Evolutionary conservation across 2,113 vertebrate genomes (phyloP).

Genomic region (Bungarus multicinctus): DNA sequence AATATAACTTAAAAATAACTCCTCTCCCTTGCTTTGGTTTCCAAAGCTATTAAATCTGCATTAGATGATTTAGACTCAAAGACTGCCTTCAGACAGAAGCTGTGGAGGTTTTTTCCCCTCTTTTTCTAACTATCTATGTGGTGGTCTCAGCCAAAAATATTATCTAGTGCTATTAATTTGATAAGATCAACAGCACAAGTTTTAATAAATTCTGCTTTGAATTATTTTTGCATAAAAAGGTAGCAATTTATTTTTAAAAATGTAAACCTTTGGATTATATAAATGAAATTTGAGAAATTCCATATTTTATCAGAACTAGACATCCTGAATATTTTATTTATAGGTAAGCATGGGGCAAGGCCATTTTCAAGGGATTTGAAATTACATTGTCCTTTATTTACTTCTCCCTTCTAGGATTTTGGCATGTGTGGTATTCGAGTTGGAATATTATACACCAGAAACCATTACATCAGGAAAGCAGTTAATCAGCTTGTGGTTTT

Average conservation of each 20-base stretch:
- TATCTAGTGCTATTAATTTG: background rate
- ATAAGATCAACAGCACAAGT: background rate
- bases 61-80: background rate
- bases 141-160: background rate
- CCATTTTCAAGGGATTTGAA: background rate
- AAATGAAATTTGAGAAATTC: background rate
- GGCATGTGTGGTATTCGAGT: constrained; percentile 50
- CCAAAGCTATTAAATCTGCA: background rate
- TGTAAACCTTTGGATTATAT: background rate
- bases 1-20: too few species aligned
- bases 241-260: background rate
- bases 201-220: background rate
- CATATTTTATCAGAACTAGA: background rate
- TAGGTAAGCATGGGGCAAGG: background rate
- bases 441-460: constrained; percentile 49
- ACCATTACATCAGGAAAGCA: constrained; percentile 29
- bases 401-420: constrained; percentile 49
- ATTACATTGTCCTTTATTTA: background rate
- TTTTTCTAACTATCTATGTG: background rate
- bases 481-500: constrained; percentile 48
- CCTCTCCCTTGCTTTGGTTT: background rate
- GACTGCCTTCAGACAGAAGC: background rate
- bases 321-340: background rate
- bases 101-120: background rate
- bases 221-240: background rate